Evolutionary conservation across 2,113 vertebrate genomes (phyloP).

Genomic region (Solenodon paradoxus): DNA sequence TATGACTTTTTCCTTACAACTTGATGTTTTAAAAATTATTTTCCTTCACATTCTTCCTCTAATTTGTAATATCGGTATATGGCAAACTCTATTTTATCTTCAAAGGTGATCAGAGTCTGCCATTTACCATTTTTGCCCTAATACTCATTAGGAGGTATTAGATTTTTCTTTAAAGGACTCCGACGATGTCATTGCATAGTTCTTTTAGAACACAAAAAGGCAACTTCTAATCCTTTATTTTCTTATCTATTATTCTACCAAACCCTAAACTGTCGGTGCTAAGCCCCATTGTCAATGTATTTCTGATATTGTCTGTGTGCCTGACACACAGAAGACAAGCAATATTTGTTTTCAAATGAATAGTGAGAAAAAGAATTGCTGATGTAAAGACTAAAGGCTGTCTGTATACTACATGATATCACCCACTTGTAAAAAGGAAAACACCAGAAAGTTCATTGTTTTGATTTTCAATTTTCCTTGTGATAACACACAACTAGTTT

Average conservation of each 20-base stretch:
- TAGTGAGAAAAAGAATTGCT: constrained; percentile 32
- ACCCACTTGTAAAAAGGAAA: constrained; percentile 20
- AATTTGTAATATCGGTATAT: not conserved
- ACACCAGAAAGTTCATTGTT: constrained; percentile 37
- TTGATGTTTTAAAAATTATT: not conserved
- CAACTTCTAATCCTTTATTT: not conserved
- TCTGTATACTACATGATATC: constrained; percentile 42
- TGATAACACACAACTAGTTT: not conserved
- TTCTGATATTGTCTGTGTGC: constrained; percentile 50
- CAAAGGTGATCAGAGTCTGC: not conserved
- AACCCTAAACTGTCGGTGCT: constrained; percentile 13
- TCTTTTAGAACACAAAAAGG: not conserved
- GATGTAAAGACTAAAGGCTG: constrained; percentile 30
- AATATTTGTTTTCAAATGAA: constrained; percentile 54
- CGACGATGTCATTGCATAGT: not conserved
- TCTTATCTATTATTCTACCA: not conserved
- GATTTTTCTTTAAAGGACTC: not conserved
- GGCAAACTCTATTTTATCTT: not conserved
- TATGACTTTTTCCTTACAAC: not conserved
- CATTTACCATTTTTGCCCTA: not conserved
- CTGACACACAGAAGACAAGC: constrained; percentile 49
- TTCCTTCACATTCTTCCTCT: not conserved
- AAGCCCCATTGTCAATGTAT: constrained; percentile 57
- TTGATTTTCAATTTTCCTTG: constrained; percentile 23
- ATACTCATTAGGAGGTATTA: not conserved